Conservation (phyloP, 2,113 vertebrate species). For the Corynorhinus townsendii region DNA sequence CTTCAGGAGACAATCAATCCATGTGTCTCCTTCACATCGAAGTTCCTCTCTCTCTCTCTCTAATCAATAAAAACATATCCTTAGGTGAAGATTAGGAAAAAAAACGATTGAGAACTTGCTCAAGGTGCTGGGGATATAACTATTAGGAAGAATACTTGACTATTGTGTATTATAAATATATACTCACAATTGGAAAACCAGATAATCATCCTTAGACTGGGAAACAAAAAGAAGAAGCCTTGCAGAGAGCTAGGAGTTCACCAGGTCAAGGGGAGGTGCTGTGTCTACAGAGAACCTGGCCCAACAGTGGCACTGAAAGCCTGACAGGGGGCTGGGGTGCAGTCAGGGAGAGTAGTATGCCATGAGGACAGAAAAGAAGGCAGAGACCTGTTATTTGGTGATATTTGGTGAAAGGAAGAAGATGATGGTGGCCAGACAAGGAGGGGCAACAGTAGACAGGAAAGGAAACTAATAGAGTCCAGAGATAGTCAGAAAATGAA, state of each 20-base stretch:
- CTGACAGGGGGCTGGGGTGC: not conserved
- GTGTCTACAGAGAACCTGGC: not conserved
- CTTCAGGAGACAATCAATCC: not conserved
- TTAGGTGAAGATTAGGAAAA: not conserved
- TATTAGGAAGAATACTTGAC: not conserved
- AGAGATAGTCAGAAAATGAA: not conserved
- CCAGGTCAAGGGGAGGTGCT: not conserved
- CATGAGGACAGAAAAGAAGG: not conserved
- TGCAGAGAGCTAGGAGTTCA: not conserved
- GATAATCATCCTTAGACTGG: not conserved
- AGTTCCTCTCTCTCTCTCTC: not conserved
- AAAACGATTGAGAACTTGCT: not conserved
- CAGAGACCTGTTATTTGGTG: not conserved
- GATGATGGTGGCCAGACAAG: not conserved
- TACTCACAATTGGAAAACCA: not conserved
- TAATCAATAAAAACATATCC: not conserved
- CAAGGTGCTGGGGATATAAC: not conserved
- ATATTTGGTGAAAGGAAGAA: not conserved
- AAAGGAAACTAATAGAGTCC: not conserved
- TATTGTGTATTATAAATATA: not conserved
- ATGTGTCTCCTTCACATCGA: not conserved
- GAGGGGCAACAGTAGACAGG: not conserved
- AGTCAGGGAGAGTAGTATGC: too few relatives aligned
- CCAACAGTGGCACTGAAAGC: not conserved
- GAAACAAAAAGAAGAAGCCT: not conserved